Base-by-base conservation (phyloP, 2,888 invertebrate genomes). In the Leptinotarsa juncta region DNA sequence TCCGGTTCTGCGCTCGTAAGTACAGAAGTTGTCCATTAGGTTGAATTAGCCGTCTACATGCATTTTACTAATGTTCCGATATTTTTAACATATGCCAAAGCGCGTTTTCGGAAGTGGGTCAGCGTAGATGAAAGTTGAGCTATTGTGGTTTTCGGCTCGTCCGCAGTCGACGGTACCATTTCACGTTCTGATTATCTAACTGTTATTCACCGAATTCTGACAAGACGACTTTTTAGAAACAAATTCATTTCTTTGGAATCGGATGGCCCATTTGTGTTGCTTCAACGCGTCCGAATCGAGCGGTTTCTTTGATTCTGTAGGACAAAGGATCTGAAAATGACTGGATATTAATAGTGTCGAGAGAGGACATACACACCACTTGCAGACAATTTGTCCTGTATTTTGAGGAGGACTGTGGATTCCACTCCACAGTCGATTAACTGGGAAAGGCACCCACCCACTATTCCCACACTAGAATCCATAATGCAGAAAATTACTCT, bases 21-120 rank as follows among this genome's bases (percentile, higher is more conserved):
- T 83, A 82, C 84, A 84, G 83, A 81, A 82, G 82, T 83, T 83
- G 80, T 82, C 84, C 81, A 83, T 84, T 83, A 81, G 82, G 76
- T 71, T 65, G 78, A 75, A 77, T 76, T 75, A 77, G 76, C 67
- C 73, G 77, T 73, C 70, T 70, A 75, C 77, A 74, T 78, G 80
- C 72, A 77, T 79, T 79, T 78, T 79, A 80, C 79, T 79, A 81
- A 81, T 79, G 81, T 80, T 81, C 74, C 71, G 80, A 79, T 80
- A 82, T 83, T 83, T 83, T 82, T 80, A 81, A 80, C 82, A 80
- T 72, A 76, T 77, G 73, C 70, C 70, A 53, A 70, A 74, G 70
- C 57, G 69, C 60, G 60, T 57, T 69, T 68, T 57, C 5, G 57
- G 48, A 83, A 81, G 79, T 83, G 79, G 83, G 82, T 80, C 83